These are phyloP conservation scores for Plemyria rubiginata DNA, from an alignment of 2,888 invertebrate genomes.

Conservation along the genomic window DNA sequence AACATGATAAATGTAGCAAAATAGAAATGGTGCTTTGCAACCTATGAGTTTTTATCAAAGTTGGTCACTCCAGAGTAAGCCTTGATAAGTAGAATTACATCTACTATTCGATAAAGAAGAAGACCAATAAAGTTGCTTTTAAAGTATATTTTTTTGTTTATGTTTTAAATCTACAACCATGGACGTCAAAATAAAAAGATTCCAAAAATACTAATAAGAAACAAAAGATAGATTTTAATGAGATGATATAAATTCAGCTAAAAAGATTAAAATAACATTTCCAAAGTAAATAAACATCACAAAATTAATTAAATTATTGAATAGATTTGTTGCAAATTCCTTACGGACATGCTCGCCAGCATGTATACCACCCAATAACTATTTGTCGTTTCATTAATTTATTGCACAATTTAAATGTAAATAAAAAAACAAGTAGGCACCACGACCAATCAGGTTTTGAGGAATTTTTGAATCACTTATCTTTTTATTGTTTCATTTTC, in stretches of 20 bases:
- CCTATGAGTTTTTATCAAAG: no score
- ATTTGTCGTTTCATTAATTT: constrained; percentile 81
- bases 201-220: neutral
- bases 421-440: constrained; percentile 66
- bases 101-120: no score
- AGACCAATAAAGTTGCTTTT: no score
- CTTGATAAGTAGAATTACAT: no score
- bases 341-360: constrained; percentile 53
- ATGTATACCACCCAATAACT: constrained; percentile 66
- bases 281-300: constrained; percentile 19
- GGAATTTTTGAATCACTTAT: constrained; percentile 73
- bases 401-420: constrained; percentile 68
- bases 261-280: constrained; percentile 14
- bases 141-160: no score
- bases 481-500: constrained; percentile 68
- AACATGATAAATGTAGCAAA: constrained; percentile 10
- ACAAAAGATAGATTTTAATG: neutral
- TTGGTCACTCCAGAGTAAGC: no score
- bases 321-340: constrained; percentile 56
- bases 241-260: neutral
- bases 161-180: no score
- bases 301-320: constrained; percentile 20
- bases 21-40: neutral
- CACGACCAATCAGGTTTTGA: constrained; percentile 63
- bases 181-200: neutral